These are phyloP conservation scores for Ophion costatus DNA, from an alignment of 2,888 invertebrate genomes.

Conservation along the genomic window DNA sequence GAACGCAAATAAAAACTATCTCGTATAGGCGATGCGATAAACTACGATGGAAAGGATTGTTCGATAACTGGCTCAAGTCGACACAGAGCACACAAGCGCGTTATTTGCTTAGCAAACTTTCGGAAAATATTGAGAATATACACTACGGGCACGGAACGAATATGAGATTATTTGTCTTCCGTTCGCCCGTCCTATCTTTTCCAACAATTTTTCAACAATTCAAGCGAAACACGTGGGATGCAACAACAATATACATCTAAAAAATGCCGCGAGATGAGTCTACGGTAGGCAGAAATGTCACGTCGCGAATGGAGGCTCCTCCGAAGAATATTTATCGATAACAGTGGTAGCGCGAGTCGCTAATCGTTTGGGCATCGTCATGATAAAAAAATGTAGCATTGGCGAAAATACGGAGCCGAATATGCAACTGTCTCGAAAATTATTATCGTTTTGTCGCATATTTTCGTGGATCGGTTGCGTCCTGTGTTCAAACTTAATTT, in stretches of 20 bases:
- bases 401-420: neutral
- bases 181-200: constrained; percentile 9
- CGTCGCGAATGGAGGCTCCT: neutral
- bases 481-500: constrained; percentile 8
- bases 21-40: constrained; percentile 13
- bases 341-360: neutral
- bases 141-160: constrained; percentile 7
- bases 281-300: neutral
- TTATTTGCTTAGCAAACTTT: constrained; percentile 1
- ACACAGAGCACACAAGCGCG: constrained; percentile 26
- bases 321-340: neutral
- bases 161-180: constrained; percentile 1
- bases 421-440: neutral
- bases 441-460: neutral
- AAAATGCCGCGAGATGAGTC: constrained; percentile 17
- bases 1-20: constrained; percentile 55
- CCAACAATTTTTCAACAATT: constrained; percentile 50
- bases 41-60: constrained; percentile 29
- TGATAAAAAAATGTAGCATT: neutral
- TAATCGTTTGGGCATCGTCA: neutral
- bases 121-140: constrained; percentile 26
- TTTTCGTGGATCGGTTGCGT: neutral
- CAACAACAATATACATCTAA: constrained; percentile 50
- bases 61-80: constrained; percentile 6
- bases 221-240: constrained; percentile 55